These are phyloP conservation scores for Diaperis boleti DNA, from an alignment of 2,888 invertebrate species.

Conservation along the genomic window DNA sequence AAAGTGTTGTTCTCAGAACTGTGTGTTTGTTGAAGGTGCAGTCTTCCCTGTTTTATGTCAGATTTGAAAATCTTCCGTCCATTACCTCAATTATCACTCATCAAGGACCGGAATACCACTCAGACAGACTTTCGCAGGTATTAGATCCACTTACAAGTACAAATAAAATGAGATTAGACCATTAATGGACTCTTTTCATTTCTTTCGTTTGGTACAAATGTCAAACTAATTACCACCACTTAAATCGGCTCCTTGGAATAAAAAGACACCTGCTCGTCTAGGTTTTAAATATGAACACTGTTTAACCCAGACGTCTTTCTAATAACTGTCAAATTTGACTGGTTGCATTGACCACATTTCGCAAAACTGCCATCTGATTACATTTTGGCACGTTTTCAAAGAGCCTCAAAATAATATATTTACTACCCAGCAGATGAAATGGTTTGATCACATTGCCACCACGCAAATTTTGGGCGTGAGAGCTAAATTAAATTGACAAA, in stretches of 20 bases:
- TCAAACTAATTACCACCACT: constrained; percentile 2
- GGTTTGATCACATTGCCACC: constrained; percentile 17
- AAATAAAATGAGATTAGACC: constrained; percentile 27
- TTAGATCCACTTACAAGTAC: constrained; percentile 21
- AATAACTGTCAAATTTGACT: constrained; percentile 19
- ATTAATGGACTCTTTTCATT: constrained; percentile 10
- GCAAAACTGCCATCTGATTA: neutral
- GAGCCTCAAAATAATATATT: constrained; percentile 11
- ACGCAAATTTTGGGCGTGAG: constrained; percentile 16
- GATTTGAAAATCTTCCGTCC: constrained; percentile 31
- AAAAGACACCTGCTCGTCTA: constrained; percentile 10
- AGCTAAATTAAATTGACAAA: neutral
- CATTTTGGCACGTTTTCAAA: constrained; percentile 16
- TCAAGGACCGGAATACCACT: constrained; percentile 21
- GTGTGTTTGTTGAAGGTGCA: constrained; percentile 8
- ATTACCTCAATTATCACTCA: constrained; percentile 34
- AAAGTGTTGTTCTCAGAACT: constrained; percentile 21
- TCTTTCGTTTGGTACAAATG: neutral
- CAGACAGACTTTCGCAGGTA: constrained; percentile 24
- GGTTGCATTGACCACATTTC: neutral
- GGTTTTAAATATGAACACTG: neutral
- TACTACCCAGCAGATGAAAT: constrained; percentile 12
- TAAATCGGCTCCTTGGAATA: constrained; percentile 1
- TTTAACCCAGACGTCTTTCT: constrained; percentile 2
- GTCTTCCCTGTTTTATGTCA: constrained; percentile 22